Evolutionary conservation across 2,888 invertebrate species (phyloP), one percentile per base, ranked within the genome.

Genomic region (Schizaphis graminum): DNA sequence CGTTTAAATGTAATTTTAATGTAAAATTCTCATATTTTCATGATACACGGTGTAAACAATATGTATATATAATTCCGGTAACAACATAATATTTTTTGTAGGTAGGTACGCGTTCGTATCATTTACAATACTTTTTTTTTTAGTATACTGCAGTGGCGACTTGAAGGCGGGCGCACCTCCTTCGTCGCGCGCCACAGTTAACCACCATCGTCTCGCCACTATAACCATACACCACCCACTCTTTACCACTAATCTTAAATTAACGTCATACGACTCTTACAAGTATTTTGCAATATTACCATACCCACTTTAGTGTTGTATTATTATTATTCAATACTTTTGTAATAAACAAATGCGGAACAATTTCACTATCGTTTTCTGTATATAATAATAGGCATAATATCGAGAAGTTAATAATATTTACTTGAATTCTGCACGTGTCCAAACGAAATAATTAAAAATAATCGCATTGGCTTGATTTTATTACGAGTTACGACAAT

Each of bases 101-200:
- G 67, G 35, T n/a, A 67, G 24, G 13, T n/a, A 13, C n/a, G 57
- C 61, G 16, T 3, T n/a, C 67, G 67, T n/a, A 16, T 67, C 67
- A 35, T 67, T 67, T 67, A 67, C 67, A 35, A 67, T 35, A n/a
- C n/a, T 67, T 35, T 11, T 13, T 13, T n/a, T 53, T 67, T n/a
- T 13, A 4, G 0, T 26, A 61, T 35, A 4, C 67, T 67, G 16
- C 7, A 67, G 67, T 35, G 67, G 67, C 67, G 67, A 67, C n/a
- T 67, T n/a, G 16, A 67, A 67, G n/a, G n/a, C 57, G 61, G 67
- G 67, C 67, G 67, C 67, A 67, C 67, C 67, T 67, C 67, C 67
- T n/a, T 16, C n/a, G 67, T 35, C 67, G 35, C 67, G 67, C n/a
- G 67, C 35, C 67, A 28, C 61, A 35, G 67, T 35, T 7, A 35